Conservation (phyloP, 2,797 vertebrate genomes). For the Limosa lapponica region DNA sequence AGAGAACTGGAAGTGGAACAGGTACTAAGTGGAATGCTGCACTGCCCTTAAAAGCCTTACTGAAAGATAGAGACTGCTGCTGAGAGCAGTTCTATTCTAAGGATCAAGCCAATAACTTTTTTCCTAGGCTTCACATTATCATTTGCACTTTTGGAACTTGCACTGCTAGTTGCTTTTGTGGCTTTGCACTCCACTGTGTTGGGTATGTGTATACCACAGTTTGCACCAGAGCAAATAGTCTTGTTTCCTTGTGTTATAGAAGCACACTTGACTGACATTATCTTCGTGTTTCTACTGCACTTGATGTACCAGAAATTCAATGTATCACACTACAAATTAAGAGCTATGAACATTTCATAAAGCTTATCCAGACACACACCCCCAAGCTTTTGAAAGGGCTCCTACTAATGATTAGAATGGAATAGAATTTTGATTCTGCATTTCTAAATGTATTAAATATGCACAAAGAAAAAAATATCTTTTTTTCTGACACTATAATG, state of each 20-base stretch:
- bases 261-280: not conserved
- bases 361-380: fast-evolving
- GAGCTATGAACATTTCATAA: not conserved
- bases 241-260: not conserved
- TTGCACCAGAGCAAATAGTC: not conserved
- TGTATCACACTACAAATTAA: not conserved
- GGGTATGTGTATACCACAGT: not conserved
- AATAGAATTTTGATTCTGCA: not conserved
- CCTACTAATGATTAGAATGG: not conserved
- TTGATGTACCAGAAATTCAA: not conserved
- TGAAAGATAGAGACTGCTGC: not conserved
- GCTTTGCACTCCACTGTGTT: not conserved
- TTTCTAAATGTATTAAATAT: not conserved
- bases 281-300: not conserved
- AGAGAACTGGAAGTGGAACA: not conserved
- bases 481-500: not conserved
- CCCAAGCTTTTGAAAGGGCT: not conserved
- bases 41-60: not conserved
- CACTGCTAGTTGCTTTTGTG: not conserved
- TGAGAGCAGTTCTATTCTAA: not conserved
- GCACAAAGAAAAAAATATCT: not conserved
- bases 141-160: not conserved
- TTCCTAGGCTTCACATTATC: not conserved
- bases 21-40: not conserved
- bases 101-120: not conserved